These are phyloP conservation scores for Mus pahari DNA, from an alignment of 2,113 vertebrate genomes.

Conservation along the genomic window DNA sequence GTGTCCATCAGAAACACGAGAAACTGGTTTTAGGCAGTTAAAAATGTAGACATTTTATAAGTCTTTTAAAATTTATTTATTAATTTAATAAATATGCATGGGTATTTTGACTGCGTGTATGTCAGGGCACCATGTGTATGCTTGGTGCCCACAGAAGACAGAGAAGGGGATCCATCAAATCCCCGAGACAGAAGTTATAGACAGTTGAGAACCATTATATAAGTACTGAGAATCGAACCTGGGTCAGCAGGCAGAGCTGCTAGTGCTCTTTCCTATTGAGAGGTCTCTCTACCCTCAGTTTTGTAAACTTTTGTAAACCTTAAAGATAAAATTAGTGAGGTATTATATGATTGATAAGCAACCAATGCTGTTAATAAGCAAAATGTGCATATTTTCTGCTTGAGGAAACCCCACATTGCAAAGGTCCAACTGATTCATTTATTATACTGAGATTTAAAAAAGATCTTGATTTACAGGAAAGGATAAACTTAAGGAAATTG, in stretches of 20 bases:
- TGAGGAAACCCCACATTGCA: neutral
- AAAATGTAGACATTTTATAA: conserved; percentile 24
- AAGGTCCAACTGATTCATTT: neutral
- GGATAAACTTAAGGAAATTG: neutral
- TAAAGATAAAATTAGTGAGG: neutral
- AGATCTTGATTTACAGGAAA: conserved; percentile 2
- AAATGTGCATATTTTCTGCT: conserved; percentile 13
- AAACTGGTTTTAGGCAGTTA: conserved; percentile 44
- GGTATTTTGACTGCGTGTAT: neutral
- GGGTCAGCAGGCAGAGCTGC: neutral
- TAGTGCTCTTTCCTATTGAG: neutral
- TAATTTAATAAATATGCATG: too few species aligned
- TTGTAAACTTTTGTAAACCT: neutral
- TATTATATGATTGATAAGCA: neutral
- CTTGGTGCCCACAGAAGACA: neutral
- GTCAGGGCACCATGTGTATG: neutral
- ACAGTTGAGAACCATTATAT: neutral
- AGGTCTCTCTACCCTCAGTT: too few species aligned
- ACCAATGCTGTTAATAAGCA: neutral
- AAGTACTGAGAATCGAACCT: neutral
- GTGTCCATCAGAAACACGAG: conserved; percentile 49
- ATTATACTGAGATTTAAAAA: neutral
- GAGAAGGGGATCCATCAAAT: neutral
- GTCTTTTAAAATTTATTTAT: neutral
- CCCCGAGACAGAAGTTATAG: neutral